Percentiles rank a stretch among this genome's conserved stretches.
Evolutionary conservation across 2,888 invertebrate species (phyloP).

Genomic region (Pollenia amentaria): DNA sequence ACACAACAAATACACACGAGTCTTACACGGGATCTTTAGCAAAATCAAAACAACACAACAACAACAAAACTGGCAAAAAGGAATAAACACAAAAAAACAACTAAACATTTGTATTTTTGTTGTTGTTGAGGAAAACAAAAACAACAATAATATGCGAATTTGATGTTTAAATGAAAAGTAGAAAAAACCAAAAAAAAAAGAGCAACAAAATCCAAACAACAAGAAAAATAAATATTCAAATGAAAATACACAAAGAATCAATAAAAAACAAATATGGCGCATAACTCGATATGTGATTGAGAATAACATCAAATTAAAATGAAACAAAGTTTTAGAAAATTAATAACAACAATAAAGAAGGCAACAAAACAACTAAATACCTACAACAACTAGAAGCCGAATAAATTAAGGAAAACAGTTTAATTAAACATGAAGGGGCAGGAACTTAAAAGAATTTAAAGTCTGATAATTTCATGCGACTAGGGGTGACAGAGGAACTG

Average conservation of each 20-base stretch:
- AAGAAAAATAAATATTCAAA: constrained; percentile 37
- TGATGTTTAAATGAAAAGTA: neutral
- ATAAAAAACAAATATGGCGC: constrained; percentile 12
- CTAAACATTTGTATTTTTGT: constrained; percentile 36
- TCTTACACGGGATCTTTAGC: neutral
- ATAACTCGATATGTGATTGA: constrained; percentile 9
- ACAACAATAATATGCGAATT: constrained; percentile 32
- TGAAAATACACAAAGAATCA: constrained; percentile 22
- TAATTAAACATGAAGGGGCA: neutral
- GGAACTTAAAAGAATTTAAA: neutral
- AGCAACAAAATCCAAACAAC: constrained; percentile 6
- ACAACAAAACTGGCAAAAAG: constrained; percentile 1
- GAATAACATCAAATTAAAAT: constrained; percentile 9
- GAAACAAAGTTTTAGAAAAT: constrained; percentile 11
- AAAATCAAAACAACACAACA: neutral
- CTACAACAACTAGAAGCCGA: neutral
- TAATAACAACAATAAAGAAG: neutral
- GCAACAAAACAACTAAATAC: neutral
- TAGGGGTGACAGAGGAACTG: too few species aligned
- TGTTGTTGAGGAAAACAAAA: constrained; percentile 50
- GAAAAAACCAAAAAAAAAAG: neutral
- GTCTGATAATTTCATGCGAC: neutral
- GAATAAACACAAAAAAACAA: constrained; percentile 21
- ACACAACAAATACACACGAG: constrained; percentile 31
- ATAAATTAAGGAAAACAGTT: neutral